phyloP scores from a whole-genome alignment of 2,888 invertebrate species.

The Imbricaverruca yamaguchii region DNA sequence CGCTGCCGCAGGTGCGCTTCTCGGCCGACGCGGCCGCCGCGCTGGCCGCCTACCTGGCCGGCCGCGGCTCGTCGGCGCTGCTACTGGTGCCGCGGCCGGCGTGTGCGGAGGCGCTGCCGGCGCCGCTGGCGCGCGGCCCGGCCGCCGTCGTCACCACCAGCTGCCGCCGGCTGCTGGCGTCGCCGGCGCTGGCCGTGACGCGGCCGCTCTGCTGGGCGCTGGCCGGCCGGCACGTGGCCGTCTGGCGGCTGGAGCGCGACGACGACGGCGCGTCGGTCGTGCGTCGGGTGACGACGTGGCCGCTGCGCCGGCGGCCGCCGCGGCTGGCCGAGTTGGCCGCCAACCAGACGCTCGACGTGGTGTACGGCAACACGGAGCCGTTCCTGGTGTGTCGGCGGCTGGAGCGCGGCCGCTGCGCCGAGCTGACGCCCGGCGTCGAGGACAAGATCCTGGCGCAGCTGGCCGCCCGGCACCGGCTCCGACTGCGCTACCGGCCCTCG shows the following conservation, averaged over 20 bases:
- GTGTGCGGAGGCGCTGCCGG: not conserved
- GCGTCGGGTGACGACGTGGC: not conserved
- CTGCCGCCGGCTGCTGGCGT: not conserved
- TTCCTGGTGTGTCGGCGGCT: not conserved
- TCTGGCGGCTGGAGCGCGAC: not conserved
- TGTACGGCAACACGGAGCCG: not conserved
- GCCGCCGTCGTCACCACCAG: not conserved
- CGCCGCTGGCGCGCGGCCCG: not conserved
- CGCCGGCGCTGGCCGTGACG: slow-evolving; percentile 3
- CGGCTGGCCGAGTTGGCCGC: not conserved
- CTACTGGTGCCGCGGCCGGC: not conserved
- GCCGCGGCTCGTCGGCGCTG: not conserved
- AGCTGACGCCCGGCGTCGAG: not conserved
- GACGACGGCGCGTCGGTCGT: not conserved
- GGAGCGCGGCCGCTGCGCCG: not conserved
- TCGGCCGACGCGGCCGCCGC: not conserved
- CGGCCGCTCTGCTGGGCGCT: slow-evolving; percentile 11
- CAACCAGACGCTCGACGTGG: slow-evolving; percentile 6
- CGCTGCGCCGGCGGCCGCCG: not conserved
- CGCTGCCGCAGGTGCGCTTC: not conserved
- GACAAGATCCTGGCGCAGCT: not conserved
- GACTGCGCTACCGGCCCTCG: not conserved
- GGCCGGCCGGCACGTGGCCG: not conserved
- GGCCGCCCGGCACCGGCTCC: not conserved
- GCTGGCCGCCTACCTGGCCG: not conserved